phyloP scores from a whole-genome alignment of 37 sponge, comb jelly and placozoan species.

The Sycon ciliatum region DNA sequence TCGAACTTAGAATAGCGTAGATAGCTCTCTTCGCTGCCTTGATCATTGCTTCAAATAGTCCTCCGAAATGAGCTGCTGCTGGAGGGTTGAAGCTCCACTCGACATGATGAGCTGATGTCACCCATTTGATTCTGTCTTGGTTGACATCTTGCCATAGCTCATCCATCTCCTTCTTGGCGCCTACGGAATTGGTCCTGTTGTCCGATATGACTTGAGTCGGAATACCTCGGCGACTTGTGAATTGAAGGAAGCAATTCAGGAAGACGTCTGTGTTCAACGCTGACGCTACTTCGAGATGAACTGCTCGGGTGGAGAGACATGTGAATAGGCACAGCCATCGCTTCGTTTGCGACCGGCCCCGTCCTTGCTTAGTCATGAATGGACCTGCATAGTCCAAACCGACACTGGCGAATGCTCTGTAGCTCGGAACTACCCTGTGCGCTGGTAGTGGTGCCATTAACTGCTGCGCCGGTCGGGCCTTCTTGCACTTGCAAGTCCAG shows the following conservation, averaged over 20 bases:
- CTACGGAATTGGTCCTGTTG: not conserved
- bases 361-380: not conserved
- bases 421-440: too few species aligned
- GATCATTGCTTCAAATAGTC: constrained; percentile 5
- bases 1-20: too few species aligned
- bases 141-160: not conserved
- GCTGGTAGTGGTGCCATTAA: too few species aligned
- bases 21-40: too few species aligned
- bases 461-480: too few species aligned
- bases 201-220: not conserved
- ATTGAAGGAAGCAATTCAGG: not conserved
- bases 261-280: too few species aligned
- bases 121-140: not conserved
- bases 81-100: too few species aligned
- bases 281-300: too few species aligned
- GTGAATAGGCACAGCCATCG: not conserved
- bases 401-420: not conserved
- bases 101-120: not conserved
- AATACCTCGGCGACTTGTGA: not conserved
- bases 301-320: not conserved
- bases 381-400: not conserved
- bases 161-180: not conserved
- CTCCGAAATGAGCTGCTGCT: constrained; percentile 17
- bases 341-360: not conserved
- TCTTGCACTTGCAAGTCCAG: too few species aligned